Base-by-base conservation (phyloP, 1,140 invertebrate species). In the Trachymyrmex septentrionalis region DNA sequence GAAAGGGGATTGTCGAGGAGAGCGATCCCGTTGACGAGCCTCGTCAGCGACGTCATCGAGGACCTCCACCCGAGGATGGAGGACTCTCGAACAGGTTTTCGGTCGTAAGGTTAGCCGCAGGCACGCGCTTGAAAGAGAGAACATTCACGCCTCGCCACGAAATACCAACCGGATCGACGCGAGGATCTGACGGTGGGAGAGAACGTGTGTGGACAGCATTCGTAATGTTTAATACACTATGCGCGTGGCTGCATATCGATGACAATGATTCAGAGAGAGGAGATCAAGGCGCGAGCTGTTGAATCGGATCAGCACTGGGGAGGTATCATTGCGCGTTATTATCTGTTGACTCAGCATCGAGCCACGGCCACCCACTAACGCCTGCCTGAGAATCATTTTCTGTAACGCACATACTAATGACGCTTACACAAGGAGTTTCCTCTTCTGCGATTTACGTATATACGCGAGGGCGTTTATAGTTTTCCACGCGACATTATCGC, bases 21-120 rank as follows among this genome's bases (percentile, higher is more conserved):
- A 67, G 48, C 73, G 57, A 67, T 66, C 21, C 24, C 50, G 82
- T 84, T 84, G 80, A 84, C 69, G 69, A 84, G 69, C 6, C 80
- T 84, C 80, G 55, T 84, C 80, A 84, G 69, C 80, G n/a, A 71
- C 38, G 66, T 72, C 71, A 63, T 61, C 38, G 75, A 64, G 73
- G 80, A 61, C 30, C 44, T 77, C 44, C n/a, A n/a, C n/a, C 30
- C 19, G 64, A 84, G 88, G 80, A n/a, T 48, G 76, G 44, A 38
- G 44, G n/a, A 12, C 73, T 59, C 48, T 30, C 53, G 89, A 90
- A 90, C 89, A 90, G 89, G 89, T 90, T 90, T 90, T 90, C 50
- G 81, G 57, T 69, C 81, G 64, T 78, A 86, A 90, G 89, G 88
- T 87, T 90, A 87, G 86, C 89, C 88, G 86, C 89, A 87, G 86